Evolutionary conservation across 2,113 vertebrate species (phyloP), one percentile per base, ranked within the genome.

Genomic region (Pangasianodon hypophthalmus): DNA sequence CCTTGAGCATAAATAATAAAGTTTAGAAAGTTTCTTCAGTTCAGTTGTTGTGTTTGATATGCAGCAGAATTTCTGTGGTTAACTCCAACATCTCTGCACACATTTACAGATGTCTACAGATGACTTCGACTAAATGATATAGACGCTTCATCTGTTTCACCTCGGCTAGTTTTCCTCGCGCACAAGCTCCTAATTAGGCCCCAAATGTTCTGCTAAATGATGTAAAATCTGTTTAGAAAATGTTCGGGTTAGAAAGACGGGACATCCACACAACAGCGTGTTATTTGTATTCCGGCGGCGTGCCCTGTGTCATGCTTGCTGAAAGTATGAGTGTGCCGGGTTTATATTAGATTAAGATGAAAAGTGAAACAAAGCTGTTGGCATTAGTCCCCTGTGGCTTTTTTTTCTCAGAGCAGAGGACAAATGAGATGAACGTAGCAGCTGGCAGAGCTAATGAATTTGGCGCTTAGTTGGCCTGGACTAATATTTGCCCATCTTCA

Each of bases 311-410:
- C 60, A 41, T 86, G 52, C 64, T 87, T 71, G 71, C 80, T 80
- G 81, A 84, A 81, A 90, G 81, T 84, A 82, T 21, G 50, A 85
- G 60, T 48, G 21, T 21, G 58, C 48, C 46, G 80, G 83, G n/a
- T 87, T 91, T 91, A 62, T 88, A 88, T 90, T 91, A 90, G 86
- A 91, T 91, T 90, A 91, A 81, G 67, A 89, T 85, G 86, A 89
- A 88, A 89, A 90, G 91, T 90, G 88, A 88, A 71, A 86, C 86
- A 88, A 88, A 91, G 86, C 88, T 88, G 80, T 85, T 88, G 85
- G 82, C 86, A 90, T 91, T 88, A 88, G 86, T 91, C 88, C 88
- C 80, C 88, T 73, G 69, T 85, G 82, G 86, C 81, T 71, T 90
- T 81, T 79, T 91, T 82, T 69, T 46, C 85, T 86, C 80, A 52